phyloP scores from a whole-genome alignment of 2,113 vertebrate genomes.

The Thermophis baileyi region DNA sequence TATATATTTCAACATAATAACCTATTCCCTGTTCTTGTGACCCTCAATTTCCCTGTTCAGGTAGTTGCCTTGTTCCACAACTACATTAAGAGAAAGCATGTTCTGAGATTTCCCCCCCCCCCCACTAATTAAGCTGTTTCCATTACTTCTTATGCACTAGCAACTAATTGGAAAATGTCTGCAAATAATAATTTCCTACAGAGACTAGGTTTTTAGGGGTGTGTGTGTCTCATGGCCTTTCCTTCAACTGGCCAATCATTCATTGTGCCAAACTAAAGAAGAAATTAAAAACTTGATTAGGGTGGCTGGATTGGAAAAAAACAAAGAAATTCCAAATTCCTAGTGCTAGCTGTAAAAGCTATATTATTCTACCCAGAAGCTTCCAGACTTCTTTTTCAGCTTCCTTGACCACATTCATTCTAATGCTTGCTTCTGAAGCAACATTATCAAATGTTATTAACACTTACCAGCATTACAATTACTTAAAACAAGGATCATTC shows the following conservation, averaged over 20 bases:
- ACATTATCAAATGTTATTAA: background rate
- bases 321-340: background rate
- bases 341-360: background rate
- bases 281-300: background rate
- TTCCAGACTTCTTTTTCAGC: background rate
- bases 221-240: background rate
- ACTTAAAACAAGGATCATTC: background rate
- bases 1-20: too few relatives aligned
- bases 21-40: too few relatives aligned
- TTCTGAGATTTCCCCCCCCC: background rate
- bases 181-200: background rate
- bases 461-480: background rate
- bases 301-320: background rate
- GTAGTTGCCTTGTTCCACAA: background rate
- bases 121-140: background rate
- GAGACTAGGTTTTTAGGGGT: background rate
- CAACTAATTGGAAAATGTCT: background rate
- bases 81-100: background rate
- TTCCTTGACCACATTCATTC: background rate
- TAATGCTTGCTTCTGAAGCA: background rate
- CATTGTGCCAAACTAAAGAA: background rate
- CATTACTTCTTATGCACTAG: background rate
- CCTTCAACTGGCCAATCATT: background rate
- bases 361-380: background rate
- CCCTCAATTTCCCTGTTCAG: background rate